Conservation (phyloP, 2,797 vertebrate species). For the Onychomys leucogaster region DNA sequence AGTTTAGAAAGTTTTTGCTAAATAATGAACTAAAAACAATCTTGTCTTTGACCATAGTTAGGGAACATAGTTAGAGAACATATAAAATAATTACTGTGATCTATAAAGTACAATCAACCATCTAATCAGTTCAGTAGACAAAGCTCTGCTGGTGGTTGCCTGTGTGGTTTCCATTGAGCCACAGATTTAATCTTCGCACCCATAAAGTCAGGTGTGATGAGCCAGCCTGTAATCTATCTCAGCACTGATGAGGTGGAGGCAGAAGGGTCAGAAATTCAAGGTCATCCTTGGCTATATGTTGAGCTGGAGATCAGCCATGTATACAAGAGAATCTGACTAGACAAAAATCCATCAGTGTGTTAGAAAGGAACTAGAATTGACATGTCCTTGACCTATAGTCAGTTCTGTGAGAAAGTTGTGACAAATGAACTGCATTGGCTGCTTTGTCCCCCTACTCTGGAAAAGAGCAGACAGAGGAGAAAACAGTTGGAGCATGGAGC, state of each 20-base stretch:
- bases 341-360: neutral
- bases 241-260: neutral
- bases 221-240: too few relatives aligned
- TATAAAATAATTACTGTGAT: neutral
- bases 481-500: neutral
- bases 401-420: neutral
- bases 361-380: neutral
- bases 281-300: neutral
- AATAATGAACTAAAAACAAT: neutral
- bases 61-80: neutral
- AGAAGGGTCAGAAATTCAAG: neutral
- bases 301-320: too few relatives aligned
- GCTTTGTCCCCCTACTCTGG: neutral
- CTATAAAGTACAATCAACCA: slow-evolving; percentile 6
- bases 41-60: neutral
- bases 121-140: neutral
- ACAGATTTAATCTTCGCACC: neutral
- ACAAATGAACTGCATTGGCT: too few relatives aligned
- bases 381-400: neutral
- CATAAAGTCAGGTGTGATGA: too few relatives aligned
- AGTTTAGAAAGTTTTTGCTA: neutral
- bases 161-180: neutral
- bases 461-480: neutral
- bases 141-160: neutral
- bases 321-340: neutral